These are phyloP conservation scores for Drosophila kepulauana DNA, from an alignment of 1,140 invertebrate genomes.

Conservation along the genomic window DNA sequence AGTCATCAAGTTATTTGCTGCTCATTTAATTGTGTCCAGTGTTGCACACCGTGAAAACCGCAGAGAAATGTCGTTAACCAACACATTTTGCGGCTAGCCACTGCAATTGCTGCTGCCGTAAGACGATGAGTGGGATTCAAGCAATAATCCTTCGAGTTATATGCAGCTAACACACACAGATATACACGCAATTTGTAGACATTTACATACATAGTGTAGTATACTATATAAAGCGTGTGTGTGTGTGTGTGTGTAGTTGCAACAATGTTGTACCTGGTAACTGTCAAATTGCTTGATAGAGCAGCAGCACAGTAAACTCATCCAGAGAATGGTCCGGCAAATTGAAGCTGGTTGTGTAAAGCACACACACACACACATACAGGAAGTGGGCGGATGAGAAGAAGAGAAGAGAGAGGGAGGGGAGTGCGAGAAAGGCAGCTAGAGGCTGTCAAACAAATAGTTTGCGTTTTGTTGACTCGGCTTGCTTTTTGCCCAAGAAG, in stretches of 20 bases:
- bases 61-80: background rate
- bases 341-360: conserved; percentile 34
- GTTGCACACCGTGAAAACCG: background rate
- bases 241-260: conserved; percentile 42
- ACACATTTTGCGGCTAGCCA: conserved; percentile 10
- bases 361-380: conserved; percentile 11
- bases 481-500: conserved; percentile 73
- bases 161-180: conserved; percentile 11
- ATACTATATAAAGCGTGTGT: conserved; percentile 1
- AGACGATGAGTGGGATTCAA: conserved; percentile 46
- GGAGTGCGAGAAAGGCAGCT: background rate
- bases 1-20: background rate
- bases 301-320: conserved; percentile 42
- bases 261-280: conserved; percentile 78
- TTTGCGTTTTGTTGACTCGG: conserved; percentile 75
- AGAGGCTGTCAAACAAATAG: conserved; percentile 73
- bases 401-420: background rate
- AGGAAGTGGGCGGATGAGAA: background rate
- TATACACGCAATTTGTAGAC: conserved; percentile 30
- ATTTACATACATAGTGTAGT: conserved; percentile 27
- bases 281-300: conserved; percentile 79
- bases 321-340: conserved; percentile 11
- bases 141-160: conserved; percentile 58
- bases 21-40: background rate
- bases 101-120: conserved; percentile 25